Conservation (phyloP, 2,113 vertebrate genomes). For the Eulemur rufifrons region DNA sequence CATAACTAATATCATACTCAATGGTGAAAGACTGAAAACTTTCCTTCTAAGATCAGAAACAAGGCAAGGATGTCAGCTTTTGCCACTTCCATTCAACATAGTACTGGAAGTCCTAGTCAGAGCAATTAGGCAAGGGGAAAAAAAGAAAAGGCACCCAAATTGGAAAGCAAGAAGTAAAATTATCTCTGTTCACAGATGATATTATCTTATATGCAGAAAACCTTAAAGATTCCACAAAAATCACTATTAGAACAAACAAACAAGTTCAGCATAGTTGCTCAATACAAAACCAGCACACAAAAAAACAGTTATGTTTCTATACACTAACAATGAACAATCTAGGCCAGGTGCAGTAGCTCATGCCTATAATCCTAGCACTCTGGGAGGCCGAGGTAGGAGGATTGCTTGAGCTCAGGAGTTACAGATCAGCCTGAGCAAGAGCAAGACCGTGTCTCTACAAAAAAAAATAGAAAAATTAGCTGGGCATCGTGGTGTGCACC, state of each 20-base stretch:
- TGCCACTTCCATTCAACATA: neutral
- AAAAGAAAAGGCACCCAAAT: neutral
- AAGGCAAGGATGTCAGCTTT: neutral
- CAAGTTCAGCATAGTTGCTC: neutral
- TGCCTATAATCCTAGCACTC: too few species aligned
- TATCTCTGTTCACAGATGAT: neutral
- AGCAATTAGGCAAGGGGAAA: constrained; percentile 8
- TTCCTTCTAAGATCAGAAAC: neutral
- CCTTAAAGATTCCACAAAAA: neutral
- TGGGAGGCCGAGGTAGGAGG: too few species aligned
- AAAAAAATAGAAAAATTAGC: too few species aligned
- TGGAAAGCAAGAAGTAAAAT: neutral
- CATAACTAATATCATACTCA: neutral
- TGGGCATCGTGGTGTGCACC: too few species aligned
- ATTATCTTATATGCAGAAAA: neutral
- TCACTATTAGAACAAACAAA: neutral
- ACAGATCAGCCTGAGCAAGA: too few species aligned
- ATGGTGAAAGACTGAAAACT: neutral
- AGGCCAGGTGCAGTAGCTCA: too few species aligned
- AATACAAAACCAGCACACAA: neutral
- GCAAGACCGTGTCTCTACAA: too few species aligned
- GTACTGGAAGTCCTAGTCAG: neutral
- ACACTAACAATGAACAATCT: neutral
- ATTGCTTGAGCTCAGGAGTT: too few species aligned
- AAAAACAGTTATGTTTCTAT: neutral